These are phyloP conservation scores for Chlorodrepanis virens DNA, from an alignment of 2,113 vertebrate genomes.

Conservation along the genomic window DNA sequence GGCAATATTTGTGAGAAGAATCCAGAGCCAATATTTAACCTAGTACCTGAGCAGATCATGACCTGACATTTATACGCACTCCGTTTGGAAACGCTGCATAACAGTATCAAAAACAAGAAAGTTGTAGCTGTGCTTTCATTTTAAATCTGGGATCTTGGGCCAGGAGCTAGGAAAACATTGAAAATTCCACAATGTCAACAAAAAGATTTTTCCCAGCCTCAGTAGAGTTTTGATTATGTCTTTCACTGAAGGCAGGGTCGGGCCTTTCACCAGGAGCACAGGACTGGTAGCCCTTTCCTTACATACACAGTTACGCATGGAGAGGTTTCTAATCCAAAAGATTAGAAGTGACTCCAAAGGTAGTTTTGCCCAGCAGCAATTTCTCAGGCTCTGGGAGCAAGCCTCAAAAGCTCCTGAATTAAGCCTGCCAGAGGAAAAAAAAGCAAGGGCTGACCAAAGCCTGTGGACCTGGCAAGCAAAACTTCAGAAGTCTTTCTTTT, in stretches of 20 bases:
- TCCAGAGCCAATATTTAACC: not conserved
- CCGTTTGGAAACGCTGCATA: rapidly evolving
- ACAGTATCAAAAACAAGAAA: not conserved
- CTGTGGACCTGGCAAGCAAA: not conserved
- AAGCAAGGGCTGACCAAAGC: not conserved
- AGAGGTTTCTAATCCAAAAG: not conserved
- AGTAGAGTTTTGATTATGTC: not conserved
- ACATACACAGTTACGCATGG: not conserved
- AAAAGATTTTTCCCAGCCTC: not conserved
- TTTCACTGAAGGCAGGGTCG: not conserved
- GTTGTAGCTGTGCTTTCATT: not conserved
- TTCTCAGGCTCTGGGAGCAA: not conserved
- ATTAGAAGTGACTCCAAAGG: not conserved
- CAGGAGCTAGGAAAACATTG: not conserved
- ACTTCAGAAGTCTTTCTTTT: not conserved
- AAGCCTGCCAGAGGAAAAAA: not conserved
- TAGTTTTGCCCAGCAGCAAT: not conserved
- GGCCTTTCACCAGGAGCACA: not conserved
- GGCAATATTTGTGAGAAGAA: not conserved
- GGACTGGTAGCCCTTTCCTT: not conserved
- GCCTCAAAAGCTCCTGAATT: not conserved
- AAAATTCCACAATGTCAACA: not conserved
- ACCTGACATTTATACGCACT: not conserved
- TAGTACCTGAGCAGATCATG: not conserved
- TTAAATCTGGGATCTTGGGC: not conserved